Conservation (phyloP, 2,888 invertebrate genomes). For the Euspilapteryx auroguttella region DNA sequence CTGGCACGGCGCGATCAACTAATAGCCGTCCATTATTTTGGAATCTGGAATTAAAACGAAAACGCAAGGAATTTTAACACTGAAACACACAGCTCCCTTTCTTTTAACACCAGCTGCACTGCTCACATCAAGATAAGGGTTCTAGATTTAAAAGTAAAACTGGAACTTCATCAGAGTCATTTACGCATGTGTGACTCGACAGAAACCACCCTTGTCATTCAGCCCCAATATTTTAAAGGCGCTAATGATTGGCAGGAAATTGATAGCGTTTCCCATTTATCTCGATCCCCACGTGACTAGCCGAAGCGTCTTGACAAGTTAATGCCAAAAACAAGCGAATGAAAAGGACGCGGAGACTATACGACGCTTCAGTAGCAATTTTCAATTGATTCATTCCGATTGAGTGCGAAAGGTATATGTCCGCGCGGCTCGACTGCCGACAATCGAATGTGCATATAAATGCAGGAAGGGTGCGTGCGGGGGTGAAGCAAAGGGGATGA, state of each 20-base stretch:
- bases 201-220: background rate
- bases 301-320: background rate
- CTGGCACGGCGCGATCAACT: background rate
- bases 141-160: too few species aligned
- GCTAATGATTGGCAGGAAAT: background rate
- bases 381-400: background rate
- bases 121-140: too few species aligned
- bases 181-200: background rate
- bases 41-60: background rate
- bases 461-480: slow-evolving; percentile 9
- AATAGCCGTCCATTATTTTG: background rate
- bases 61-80: too few species aligned
- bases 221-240: background rate
- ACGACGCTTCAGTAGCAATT: background rate
- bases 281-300: background rate
- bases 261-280: background rate
- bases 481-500: slow-evolving; percentile 12
- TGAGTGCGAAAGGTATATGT: background rate
- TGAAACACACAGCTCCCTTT: too few species aligned
- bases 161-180: too few species aligned
- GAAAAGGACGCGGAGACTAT: background rate
- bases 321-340: background rate
- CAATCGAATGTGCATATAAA: slow-evolving; percentile 47
- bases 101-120: too few species aligned
- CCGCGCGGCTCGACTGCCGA: slow-evolving; percentile 10